phyloP scores from a whole-genome alignment of 1,140 invertebrate genomes.

The Capitella teleta region DNA sequence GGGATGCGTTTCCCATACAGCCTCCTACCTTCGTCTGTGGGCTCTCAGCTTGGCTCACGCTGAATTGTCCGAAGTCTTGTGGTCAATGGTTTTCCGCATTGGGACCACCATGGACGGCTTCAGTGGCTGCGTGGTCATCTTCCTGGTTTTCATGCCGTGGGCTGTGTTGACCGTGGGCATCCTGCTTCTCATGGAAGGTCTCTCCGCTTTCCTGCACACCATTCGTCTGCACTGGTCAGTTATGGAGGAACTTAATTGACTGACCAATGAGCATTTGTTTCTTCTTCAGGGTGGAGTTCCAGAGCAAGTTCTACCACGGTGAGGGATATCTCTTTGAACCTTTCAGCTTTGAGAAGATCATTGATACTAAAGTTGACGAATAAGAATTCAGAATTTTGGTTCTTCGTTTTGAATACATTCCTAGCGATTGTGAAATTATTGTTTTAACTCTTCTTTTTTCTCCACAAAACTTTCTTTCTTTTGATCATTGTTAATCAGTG shows the following conservation, averaged over 20 bases:
- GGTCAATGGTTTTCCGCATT: conserved; percentile 84
- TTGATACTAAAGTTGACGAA: too few relatives aligned
- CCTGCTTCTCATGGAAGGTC: conserved; percentile 89
- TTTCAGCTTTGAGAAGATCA: conserved; percentile 71
- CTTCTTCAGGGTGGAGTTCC: conserved; percentile 78
- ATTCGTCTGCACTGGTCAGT: conserved; percentile 91
- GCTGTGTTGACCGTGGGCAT: conserved; percentile 73
- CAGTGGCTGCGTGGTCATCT: conserved; percentile 31
- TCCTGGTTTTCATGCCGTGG: conserved; percentile 66
- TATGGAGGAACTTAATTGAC: too few relatives aligned
- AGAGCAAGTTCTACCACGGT: conserved; percentile 94
- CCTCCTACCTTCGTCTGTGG: conserved; percentile 92
- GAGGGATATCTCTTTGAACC: conserved; percentile 82
- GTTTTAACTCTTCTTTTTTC: too few relatives aligned
- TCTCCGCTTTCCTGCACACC: conserved; percentile 95
- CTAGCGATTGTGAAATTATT: too few relatives aligned
- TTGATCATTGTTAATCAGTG: too few relatives aligned
- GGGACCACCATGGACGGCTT: conserved; percentile 53
- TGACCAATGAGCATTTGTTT: background rate
- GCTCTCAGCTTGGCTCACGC: conserved; percentile 88
- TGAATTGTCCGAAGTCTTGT: conserved; percentile 92
- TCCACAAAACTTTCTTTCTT: too few relatives aligned
- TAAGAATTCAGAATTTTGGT: too few relatives aligned
- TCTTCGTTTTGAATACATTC: too few relatives aligned
- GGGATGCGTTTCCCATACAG: conserved; percentile 91